Evolutionary conservation across 2,888 invertebrate genomes (phyloP), one percentile per base, ranked within the genome.

Genomic region (Capitulum mitella): DNA sequence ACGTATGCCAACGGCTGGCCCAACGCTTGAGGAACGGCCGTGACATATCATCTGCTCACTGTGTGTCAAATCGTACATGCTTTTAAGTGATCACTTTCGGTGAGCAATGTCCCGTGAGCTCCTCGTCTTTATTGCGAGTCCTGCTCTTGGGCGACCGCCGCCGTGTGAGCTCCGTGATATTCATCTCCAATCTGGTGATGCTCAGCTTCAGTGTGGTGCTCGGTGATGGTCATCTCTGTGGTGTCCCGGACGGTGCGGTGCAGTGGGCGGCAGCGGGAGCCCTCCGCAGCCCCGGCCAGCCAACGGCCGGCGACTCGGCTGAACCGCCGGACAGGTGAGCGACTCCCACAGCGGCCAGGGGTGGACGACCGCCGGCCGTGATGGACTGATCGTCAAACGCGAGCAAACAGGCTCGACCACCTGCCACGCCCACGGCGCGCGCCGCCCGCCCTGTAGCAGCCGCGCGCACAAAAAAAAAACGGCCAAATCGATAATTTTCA

Each of bases 401-500:
- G 29, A 3, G 29, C 29, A 12, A n/a, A 29, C 58, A n/a, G n/a
- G n/a, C n/a, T 1, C 58, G 58, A 3, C 16, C 54, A 22, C 58
- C n/a, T 29, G 58, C 58, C 58, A 8, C 58, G n/a, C 58, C n/a
- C 58, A n/a, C 54, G 29, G 64, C 16, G 3, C 64, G 32, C 14
- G 19, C 64, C 34, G 34, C 58, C 64, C 34, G 34, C 32, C n/a
- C n/a, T 26, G n/a, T 1, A 29, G 58, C 58, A 5, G 22, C 8
- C 54, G n/a, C 32, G 64, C 34, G 19, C 64, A 0, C 34, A 22
- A 5, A 26, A 6, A 14, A 40, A 70, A 70, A 70, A 22, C 19
- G 37, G 40, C 12, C 26, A 37, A 70, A 70, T 70, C 70, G 70
- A 70, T 70, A 70, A 70, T 70, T 40, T 70, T 3, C 70, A 70